Base-by-base conservation (phyloP, 1,140 invertebrate species). In the Achroia grisella region DNA sequence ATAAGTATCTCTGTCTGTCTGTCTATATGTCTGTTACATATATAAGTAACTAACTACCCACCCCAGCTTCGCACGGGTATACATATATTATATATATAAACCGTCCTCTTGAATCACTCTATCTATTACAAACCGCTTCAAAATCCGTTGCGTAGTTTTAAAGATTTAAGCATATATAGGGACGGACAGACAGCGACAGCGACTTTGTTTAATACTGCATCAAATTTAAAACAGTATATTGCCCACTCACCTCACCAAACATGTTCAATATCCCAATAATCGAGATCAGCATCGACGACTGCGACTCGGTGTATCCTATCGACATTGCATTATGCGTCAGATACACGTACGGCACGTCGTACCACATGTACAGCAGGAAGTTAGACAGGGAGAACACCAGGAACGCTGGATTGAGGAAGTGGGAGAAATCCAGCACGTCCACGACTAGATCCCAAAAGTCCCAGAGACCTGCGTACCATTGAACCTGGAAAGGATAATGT, bases 261-360 rank as follows among this genome's bases (percentile, higher is more conserved):
- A 94, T 95, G 72, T 96, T 97, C 12, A 93, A 85, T 50, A 97
- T 94, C 10, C 95, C 95, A 57, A 96, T 93, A 23, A 95, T 89
- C 10, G 93, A 94, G 52, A 96, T 94, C n/a, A 96, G 86, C 65
- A 92, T 91, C 1, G 93, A 94, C 1, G 92, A 90, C 41, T 92
- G 89, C 1, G 91, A 90, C 52, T 94, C 90, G 42, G 89, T 88
- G 71, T 91, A 91, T n/a, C 92, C 92, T 77, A 91, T 88, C 8
- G 39, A 57, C 37, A 73, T 47, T 56, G 89, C 89, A 46, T 89
- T 90, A 71, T 95, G 93, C 10, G 92, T 90, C 39, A 96, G 88
- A 82, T 95, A 96, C 44, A 96, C 92, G 69, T 96, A 96, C 14
- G 94, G 93, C 27, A 95, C 93, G 76, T 96, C 94, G 77, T 95